phyloP scores from a whole-genome alignment of 2,113 vertebrate species.

The Callocephalon fimbriatum region DNA sequence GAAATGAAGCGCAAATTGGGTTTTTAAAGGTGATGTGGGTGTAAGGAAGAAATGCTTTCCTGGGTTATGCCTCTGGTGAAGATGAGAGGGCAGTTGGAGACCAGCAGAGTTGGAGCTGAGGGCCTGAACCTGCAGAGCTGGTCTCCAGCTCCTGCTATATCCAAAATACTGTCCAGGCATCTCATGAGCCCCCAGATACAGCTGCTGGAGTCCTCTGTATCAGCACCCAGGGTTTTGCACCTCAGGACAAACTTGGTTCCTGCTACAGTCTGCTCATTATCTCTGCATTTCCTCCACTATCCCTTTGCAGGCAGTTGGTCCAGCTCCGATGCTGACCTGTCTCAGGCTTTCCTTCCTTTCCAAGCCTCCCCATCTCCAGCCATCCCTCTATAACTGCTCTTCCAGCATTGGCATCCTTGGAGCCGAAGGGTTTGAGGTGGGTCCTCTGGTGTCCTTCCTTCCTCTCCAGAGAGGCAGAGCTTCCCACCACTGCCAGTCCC shows the following conservation, averaged over 20 bases:
- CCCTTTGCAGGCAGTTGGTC: neutral
- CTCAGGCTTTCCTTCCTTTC: neutral
- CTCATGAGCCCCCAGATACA: neutral
- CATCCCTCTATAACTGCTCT: neutral
- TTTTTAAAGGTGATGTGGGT: neutral
- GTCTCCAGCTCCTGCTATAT: neutral
- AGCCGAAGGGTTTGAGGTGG: neutral
- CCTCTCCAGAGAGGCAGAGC: neutral
- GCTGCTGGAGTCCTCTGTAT: neutral
- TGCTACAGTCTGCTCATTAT: neutral
- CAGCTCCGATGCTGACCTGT: rapidly evolving
- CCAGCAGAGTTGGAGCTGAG: neutral
- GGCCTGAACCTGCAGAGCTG: neutral
- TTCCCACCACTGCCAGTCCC: neutral
- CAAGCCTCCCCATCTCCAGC: rapidly evolving
- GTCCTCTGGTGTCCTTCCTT: neutral
- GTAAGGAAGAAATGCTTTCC: neutral
- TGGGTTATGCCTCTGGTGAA: neutral
- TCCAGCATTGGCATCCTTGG: neutral
- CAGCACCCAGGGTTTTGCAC: neutral
- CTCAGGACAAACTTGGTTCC: neutral
- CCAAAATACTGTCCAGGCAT: neutral
- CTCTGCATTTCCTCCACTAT: neutral
- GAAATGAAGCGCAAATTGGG: neutral
- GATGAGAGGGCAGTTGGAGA: neutral